A percentile compares a stretch with the other conserved stretches of the same genome.
Conservation (phyloP, 2,113 vertebrate genomes). For the Emydocephalus ijimae region DNA sequence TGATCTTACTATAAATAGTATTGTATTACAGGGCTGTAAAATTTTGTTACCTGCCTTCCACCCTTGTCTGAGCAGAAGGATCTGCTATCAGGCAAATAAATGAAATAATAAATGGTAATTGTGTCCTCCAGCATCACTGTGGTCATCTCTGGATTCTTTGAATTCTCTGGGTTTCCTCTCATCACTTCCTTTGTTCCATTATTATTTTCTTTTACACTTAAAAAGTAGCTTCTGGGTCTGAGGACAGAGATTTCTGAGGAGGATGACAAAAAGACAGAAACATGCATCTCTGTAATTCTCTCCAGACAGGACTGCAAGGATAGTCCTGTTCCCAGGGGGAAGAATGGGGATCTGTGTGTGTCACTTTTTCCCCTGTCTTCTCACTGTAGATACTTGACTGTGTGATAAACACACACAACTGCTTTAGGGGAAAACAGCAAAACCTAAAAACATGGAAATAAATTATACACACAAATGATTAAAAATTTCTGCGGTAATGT, state of each 20-base stretch:
- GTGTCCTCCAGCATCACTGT: background rate
- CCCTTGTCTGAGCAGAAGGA: background rate
- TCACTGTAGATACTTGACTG: background rate
- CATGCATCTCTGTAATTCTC: background rate
- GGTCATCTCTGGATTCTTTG: background rate
- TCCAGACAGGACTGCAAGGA: background rate
- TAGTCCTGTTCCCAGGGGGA: background rate
- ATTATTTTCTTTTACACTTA: background rate
- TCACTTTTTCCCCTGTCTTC: background rate
- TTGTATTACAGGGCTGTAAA: background rate
- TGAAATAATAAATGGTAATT: background rate
- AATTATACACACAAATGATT: background rate
- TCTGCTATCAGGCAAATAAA: background rate
- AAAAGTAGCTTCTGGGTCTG: background rate
- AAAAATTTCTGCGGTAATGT: background rate
- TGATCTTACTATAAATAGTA: background rate
- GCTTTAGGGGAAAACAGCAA: background rate
- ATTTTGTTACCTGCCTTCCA: background rate
- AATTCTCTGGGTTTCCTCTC: background rate
- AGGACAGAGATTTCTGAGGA: background rate
- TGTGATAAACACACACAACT: background rate
- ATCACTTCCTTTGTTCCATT: background rate
- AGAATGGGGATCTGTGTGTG: background rate
- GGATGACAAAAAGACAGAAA: background rate
- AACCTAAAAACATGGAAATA: background rate